Evolutionary conservation across 2,888 invertebrate genomes (phyloP).

Genomic region (Hypsopygia costalis): DNA sequence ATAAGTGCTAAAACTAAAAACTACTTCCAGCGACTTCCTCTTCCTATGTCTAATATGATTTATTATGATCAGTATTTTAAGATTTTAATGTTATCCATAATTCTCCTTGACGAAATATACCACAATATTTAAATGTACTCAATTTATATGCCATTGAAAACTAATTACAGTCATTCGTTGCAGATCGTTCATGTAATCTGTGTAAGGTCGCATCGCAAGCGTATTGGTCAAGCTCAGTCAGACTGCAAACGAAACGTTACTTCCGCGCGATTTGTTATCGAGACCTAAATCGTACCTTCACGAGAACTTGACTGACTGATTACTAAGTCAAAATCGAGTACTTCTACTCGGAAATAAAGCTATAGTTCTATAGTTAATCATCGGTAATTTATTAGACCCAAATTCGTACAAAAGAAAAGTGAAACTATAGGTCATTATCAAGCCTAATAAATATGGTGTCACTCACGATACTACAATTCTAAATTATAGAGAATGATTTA

Average conservation of each 20-base stretch:
- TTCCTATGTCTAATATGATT: neutral
- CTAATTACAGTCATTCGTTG: conserved; percentile 23
- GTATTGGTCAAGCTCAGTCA: conserved; percentile 37
- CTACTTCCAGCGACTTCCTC: neutral
- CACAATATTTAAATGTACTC: conserved; percentile 1
- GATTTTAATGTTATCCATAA: neutral
- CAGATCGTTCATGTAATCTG: conserved; percentile 31
- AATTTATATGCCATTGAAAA: neutral
- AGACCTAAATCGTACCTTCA: conserved; percentile 38
- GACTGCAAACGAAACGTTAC: conserved; percentile 37
- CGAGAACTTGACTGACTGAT: conserved; percentile 30
- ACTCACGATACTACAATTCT: conserved; percentile 35
- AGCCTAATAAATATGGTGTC: conserved; percentile 42
- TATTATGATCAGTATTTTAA: no score
- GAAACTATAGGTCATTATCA: conserved; percentile 45
- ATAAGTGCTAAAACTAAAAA: neutral
- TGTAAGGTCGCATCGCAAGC: conserved; percentile 35
- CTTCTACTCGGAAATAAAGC: conserved; percentile 40
- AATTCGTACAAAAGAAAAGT: conserved; percentile 43
- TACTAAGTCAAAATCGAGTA: conserved; percentile 27
- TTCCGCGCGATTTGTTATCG: conserved; percentile 47
- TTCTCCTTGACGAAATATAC: neutral
- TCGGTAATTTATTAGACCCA: conserved; percentile 32
- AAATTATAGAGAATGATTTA: conserved; percentile 35
- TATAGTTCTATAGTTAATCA: conserved; percentile 41